Evolutionary conservation across 2,888 invertebrate genomes (phyloP).

Genomic region (Harmothoe impar): DNA sequence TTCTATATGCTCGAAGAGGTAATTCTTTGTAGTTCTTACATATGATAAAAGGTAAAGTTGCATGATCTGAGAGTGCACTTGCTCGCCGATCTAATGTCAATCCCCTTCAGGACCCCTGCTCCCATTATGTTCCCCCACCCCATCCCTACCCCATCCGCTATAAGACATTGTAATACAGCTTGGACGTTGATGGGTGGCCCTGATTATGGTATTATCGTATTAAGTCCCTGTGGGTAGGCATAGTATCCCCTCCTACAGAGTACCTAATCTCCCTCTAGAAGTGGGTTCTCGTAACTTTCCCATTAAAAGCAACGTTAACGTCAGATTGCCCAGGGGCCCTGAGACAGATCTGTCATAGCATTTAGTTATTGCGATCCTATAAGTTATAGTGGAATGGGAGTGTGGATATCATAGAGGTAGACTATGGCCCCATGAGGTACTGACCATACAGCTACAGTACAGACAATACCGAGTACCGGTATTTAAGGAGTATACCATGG

Average conservation of each 20-base stretch:
- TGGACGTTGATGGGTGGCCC: conserved; percentile 31
- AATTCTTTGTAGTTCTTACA: too few species aligned
- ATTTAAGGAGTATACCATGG: too few species aligned
- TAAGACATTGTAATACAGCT: neutral
- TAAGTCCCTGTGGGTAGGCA: neutral
- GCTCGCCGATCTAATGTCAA: too few species aligned
- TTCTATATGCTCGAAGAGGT: too few species aligned
- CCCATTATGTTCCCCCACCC: neutral
- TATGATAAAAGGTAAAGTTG: too few species aligned
- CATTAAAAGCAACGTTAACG: conserved; percentile 1
- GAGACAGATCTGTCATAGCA: neutral
- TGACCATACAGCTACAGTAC: too few species aligned
- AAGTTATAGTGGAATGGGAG: neutral
- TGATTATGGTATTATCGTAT: conserved; percentile 14
- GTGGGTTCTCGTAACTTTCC: neutral
- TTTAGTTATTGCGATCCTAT: neutral
- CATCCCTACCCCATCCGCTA: neutral
- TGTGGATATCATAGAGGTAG: too few species aligned
- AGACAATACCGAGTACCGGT: too few species aligned
- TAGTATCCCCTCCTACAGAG: neutral
- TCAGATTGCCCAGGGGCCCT: neutral
- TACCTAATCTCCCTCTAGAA: conserved; percentile 2
- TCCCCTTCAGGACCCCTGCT: too few species aligned
- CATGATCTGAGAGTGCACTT: too few species aligned
- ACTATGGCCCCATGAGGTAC: too few species aligned